These are phyloP conservation scores for Cerceris ruficornis DNA, from an alignment of 2,888 invertebrate genomes.

Conservation along the genomic window DNA sequence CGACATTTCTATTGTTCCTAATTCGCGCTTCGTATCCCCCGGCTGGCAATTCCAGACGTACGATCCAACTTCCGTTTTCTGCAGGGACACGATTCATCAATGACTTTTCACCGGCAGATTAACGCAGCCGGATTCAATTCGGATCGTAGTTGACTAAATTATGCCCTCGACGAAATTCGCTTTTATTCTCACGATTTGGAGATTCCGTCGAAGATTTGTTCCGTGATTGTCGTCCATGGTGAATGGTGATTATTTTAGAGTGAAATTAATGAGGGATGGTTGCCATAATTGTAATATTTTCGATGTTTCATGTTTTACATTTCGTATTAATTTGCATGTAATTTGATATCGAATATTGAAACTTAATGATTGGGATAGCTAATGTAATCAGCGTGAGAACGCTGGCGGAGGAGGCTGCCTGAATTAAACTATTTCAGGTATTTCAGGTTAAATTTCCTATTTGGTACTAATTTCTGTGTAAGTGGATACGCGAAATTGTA, in stretches of 20 bases:
- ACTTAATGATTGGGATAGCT: too few species aligned
- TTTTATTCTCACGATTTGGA: not conserved
- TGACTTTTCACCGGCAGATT: slow-evolving; percentile 41
- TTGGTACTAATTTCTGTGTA: too few species aligned
- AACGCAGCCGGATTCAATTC: slow-evolving; percentile 31
- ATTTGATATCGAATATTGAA: too few species aligned
- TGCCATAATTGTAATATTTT: too few species aligned
- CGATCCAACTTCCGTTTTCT: slow-evolving; percentile 44
- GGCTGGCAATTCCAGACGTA: slow-evolving; percentile 4
- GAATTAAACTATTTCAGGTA: too few species aligned
- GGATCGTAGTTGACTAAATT: slow-evolving; percentile 46
- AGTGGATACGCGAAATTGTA: too few species aligned
- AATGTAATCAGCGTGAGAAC: too few species aligned
- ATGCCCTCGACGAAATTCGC: slow-evolving; percentile 18
- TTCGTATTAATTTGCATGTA: too few species aligned
- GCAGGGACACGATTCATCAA: slow-evolving; percentile 44
- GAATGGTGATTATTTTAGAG: not conserved
- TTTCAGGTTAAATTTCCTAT: too few species aligned
- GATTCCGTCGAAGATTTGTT: not conserved
- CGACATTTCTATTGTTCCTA: slow-evolving; percentile 44
- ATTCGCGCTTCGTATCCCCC: slow-evolving; percentile 44
- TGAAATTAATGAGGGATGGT: too few species aligned
- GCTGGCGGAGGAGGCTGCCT: too few species aligned
- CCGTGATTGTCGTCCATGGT: not conserved
- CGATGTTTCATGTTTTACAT: too few species aligned